phyloP scores from a whole-genome alignment of 2,113 vertebrate genomes.

The Notiomystis cincta region DNA sequence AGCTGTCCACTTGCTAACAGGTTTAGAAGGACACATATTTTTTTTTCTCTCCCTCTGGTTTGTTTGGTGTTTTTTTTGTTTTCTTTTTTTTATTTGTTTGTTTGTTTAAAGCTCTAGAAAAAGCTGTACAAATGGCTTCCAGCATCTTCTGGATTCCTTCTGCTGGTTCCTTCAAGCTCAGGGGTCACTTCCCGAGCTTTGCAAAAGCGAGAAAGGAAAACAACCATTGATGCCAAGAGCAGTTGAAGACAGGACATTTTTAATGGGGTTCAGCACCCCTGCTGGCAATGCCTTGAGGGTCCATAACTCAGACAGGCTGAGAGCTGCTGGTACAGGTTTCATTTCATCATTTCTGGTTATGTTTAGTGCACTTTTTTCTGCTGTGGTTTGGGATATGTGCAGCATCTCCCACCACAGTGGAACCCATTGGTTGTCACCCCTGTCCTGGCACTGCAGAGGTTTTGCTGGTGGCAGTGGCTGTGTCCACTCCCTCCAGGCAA shows the following conservation, averaged over 20 bases:
- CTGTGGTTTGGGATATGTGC: neutral
- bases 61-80: no score
- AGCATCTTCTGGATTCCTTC: neutral
- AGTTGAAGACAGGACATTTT: neutral
- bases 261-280: neutral
- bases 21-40: neutral
- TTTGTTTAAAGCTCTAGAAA: neutral
- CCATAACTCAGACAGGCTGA: neutral
- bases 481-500: neutral
- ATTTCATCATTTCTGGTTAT: neutral
- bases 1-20: constrained; percentile 39
- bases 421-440: constrained; percentile 3
- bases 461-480: neutral
- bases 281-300: neutral
- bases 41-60: neutral
- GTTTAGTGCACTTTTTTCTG: constrained; percentile 50
- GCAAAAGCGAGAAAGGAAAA: neutral
- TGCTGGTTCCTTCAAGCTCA: neutral
- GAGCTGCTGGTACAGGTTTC: neutral
- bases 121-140: neutral
- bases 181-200: neutral
- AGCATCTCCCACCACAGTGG: neutral
- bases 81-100: neutral
- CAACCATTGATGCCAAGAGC: neutral
- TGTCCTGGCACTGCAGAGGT: neutral